Evolutionary conservation across 2,888 invertebrate genomes (phyloP), one percentile per base, ranked within the genome.

Genomic region (Amphipyra tragopoginis): DNA sequence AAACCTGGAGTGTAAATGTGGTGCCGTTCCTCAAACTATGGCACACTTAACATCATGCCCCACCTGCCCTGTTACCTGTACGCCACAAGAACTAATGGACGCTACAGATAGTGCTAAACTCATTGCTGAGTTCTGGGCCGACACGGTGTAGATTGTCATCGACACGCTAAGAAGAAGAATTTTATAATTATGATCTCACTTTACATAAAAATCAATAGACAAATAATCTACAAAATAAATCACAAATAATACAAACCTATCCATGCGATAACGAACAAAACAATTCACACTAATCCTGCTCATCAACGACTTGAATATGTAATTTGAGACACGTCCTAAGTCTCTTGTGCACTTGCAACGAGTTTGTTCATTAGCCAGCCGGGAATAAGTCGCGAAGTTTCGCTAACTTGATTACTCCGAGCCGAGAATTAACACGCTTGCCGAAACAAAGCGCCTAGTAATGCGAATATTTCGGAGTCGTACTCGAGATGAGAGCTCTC

Each of bases 351-450:
- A 86, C 82, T 88, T 86, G 86, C 86, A 84, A 75, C 71, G 84
- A 89, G 85, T 89, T 88, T 82, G 86, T 89, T 90, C 90, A 88
- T 90, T 90, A 90, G 89, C 81, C 74, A 80, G 80, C 67, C 80
- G 83, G 80, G 84, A 86, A 85, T 88, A 89, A 88, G 88, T 87
- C 85, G 81, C 79, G 63, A 87, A 90, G 83, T 90, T 88, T 80
- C 70, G 66, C 78, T 76, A 84, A 84, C 77, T 77, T 66, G 75
- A 81, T 85, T 75, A 77, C 71, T 54, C 14, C 26, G 74, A 66
- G 77, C 53, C 51, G 49, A 26, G 65, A 78, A 77, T 77, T 77
- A 77, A 72, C 78, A 59, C 72, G 62, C 68, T 63, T 72, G 74
- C 64, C 65, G 65, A 77, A 78, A 77, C 72, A 77, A 75, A 78